phyloP scores from a whole-genome alignment of 2,113 vertebrate species.

The Dipodomys merriami region DNA sequence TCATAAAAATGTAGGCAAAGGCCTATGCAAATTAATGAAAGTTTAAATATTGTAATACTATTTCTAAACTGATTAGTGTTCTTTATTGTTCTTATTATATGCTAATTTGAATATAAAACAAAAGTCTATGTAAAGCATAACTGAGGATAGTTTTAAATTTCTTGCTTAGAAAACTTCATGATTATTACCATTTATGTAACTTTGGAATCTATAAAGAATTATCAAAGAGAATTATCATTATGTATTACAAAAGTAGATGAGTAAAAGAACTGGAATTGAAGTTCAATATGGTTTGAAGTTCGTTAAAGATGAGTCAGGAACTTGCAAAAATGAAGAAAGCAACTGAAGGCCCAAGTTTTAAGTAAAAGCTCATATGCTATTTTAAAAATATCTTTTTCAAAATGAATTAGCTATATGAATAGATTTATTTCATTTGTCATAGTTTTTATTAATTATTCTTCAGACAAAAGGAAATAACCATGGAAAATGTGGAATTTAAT shows the following conservation, averaged over 20 bases:
- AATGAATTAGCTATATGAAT: not conserved
- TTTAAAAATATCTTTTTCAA: not conserved
- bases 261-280: not conserved
- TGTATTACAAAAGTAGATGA: conserved; percentile 7
- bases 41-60: conserved; percentile 48
- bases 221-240: not conserved
- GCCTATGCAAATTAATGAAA: conserved; percentile 46
- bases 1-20: conserved; percentile 31
- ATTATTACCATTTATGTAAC: conserved; percentile 44
- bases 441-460: conserved; percentile 25
- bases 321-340: not conserved
- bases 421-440: conserved; percentile 18
- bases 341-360: not conserved
- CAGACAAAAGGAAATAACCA: not conserved
- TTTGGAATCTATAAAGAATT: conserved; percentile 50
- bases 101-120: conserved; percentile 61
- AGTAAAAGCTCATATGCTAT: conserved; percentile 16
- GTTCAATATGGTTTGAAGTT: not conserved
- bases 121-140: conserved; percentile 38
- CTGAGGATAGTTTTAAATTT: conserved; percentile 23
- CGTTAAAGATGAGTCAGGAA: conserved; percentile 1
- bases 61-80: conserved; percentile 57
- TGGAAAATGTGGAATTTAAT: not conserved
- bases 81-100: conserved; percentile 51
- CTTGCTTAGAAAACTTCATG: conserved; percentile 57